Percentiles rank a stretch among this genome's conserved stretches.
phyloP scores from a whole-genome alignment of 2,113 vertebrate species.

The Neolamprologus kungweensis region DNA sequence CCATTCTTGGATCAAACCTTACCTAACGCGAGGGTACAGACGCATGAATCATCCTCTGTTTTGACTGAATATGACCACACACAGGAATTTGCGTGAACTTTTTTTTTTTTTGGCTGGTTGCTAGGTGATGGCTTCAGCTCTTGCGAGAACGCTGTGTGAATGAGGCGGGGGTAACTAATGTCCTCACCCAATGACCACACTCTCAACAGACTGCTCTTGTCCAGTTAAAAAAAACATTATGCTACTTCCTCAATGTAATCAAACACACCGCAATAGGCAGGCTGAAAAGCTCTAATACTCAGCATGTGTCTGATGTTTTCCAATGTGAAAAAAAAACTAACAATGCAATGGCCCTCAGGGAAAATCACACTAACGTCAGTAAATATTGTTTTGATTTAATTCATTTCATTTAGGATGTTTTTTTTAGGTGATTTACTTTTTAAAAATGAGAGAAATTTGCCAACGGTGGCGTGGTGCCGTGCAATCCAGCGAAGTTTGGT shows the following conservation, averaged over 20 bases:
- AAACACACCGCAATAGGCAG: slow-evolving; percentile 21
- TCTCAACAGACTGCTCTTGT: slow-evolving; percentile 76
- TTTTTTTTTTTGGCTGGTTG: slow-evolving; percentile 40
- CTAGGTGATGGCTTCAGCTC: slow-evolving; percentile 68
- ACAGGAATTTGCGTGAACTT: slow-evolving; percentile 50
- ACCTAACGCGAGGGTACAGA: background rate
- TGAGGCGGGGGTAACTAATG: slow-evolving; percentile 65
- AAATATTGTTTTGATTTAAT: background rate
- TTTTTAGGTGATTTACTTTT: background rate
- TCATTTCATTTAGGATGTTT: background rate
- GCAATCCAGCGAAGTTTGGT: background rate
- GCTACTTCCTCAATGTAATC: slow-evolving; percentile 44
- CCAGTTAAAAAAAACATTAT: slow-evolving; percentile 54
- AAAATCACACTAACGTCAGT: background rate
- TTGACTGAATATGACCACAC: slow-evolving; percentile 32
- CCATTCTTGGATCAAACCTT: background rate
- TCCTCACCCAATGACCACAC: slow-evolving; percentile 78
- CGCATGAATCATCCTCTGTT: background rate
- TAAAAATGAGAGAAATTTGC: background rate
- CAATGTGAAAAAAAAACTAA: background rate
- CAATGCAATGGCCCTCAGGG: background rate
- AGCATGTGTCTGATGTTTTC: slow-evolving; percentile 40
- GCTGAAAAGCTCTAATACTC: slow-evolving; percentile 38
- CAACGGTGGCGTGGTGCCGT: background rate
- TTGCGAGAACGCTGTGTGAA: slow-evolving; percentile 67